Conservation (phyloP, 30 jellyfish, hydroid and myxozoan species). For the Catostylus mosaicus region DNA sequence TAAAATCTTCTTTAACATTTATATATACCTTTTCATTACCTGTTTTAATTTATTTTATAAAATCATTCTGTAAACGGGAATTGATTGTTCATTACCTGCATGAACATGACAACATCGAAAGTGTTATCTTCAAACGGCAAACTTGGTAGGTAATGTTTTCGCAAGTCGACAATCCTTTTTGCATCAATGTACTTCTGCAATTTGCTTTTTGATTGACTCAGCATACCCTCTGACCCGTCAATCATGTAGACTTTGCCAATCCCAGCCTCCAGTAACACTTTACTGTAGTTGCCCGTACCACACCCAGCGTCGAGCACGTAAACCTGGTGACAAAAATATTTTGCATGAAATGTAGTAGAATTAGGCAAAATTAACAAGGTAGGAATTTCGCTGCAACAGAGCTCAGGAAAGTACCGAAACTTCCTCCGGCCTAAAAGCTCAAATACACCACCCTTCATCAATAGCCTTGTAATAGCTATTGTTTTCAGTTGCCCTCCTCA, state of each 20-base stretch:
- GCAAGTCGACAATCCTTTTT: constrained; percentile 8
- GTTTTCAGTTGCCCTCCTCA: too few species aligned
- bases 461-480: too few species aligned
- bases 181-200: constrained; percentile 36
- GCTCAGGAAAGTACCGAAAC: too few species aligned
- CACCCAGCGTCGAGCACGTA: constrained; percentile 82
- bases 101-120: constrained; percentile 74
- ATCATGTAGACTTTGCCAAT: constrained; percentile 63
- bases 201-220: constrained; percentile 61
- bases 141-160: constrained; percentile 49
- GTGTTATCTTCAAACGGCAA: constrained; percentile 57
- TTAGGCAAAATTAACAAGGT: not conserved
- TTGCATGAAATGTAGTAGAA: not conserved
- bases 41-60: too few species aligned
- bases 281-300: constrained; percentile 91
- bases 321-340: constrained; percentile 25
- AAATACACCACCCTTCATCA: too few species aligned
- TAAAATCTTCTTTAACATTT: too few species aligned
- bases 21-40: too few species aligned
- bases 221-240: constrained; percentile 88
- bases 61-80: too few species aligned
- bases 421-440: too few species aligned
- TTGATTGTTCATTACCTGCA: too few species aligned
- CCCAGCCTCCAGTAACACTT: constrained; percentile 65
- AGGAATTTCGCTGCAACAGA: too few species aligned